Conservation (phyloP, 2,797 vertebrate genomes). For the Enteromius radiatus region DNA sequence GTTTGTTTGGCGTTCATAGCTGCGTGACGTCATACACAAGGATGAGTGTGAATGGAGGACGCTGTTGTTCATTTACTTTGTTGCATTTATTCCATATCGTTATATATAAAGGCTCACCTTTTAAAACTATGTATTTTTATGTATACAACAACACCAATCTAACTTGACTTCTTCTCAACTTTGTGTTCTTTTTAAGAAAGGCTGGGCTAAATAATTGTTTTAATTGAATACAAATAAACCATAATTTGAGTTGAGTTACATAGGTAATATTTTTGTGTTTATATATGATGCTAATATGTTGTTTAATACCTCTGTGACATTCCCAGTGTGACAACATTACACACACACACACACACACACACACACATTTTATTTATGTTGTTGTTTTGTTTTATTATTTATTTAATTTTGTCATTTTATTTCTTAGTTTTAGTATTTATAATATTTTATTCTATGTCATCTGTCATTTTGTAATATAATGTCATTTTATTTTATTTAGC, state of each 20-base stretch:
- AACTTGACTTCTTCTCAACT: background rate
- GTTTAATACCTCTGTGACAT: background rate
- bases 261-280: too few relatives aligned
- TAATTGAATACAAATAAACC: too few relatives aligned
- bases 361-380: too few relatives aligned
- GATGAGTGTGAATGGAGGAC: background rate
- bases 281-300: too few relatives aligned
- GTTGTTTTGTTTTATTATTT: too few relatives aligned
- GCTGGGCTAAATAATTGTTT: background rate
- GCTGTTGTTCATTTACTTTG: background rate
- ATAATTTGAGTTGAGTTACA: background rate
- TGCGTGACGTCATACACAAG: background rate
- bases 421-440: background rate
- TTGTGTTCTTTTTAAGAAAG: background rate
- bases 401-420: background rate
- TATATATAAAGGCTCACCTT: background rate
- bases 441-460: background rate
- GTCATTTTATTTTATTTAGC: background rate
- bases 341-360: too few relatives aligned
- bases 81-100: background rate
- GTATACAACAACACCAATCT: background rate
- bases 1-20: constrained; percentile 35
- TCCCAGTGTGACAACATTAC: too few relatives aligned
- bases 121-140: background rate
- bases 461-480: background rate